These are phyloP conservation scores for Hystrix cristata DNA, from an alignment of 2,113 vertebrate species.

Conservation along the genomic window DNA sequence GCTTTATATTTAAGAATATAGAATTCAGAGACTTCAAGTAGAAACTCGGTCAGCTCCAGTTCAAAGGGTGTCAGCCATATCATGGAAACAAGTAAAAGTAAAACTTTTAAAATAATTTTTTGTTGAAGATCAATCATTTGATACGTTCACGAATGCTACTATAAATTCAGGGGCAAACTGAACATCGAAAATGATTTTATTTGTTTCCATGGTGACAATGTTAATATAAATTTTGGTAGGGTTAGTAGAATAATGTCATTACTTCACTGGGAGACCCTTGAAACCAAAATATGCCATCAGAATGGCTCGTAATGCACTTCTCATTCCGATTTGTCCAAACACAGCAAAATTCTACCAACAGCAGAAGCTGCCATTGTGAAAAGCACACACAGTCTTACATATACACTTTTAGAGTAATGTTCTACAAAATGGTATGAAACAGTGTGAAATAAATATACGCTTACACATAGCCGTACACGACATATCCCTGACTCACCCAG, in stretches of 20 bases:
- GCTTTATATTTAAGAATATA: neutral
- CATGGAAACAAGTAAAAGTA: neutral
- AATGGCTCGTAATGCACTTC: too few species aligned
- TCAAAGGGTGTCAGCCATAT: neutral
- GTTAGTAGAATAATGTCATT: neutral
- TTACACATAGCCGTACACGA: accelerated
- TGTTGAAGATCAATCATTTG: neutral
- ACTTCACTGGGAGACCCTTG: neutral
- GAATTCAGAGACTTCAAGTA: neutral
- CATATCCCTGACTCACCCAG: neutral
- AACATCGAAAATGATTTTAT: neutral
- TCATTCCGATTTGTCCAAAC: neutral
- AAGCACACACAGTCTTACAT: neutral
- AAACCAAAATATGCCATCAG: neutral
- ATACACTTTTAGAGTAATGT: neutral
- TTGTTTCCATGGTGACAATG: neutral
- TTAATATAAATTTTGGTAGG: neutral
- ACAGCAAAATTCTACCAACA: neutral
- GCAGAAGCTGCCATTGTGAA: neutral
- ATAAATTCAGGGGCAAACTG: neutral
- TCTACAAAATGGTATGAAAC: neutral
- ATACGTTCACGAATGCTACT: neutral
- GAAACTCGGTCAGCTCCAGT: neutral
- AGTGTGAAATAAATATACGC: neutral
- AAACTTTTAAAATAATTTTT: neutral